A percentile compares a stretch with the other conserved stretches of the same genome.
phyloP scores from a whole-genome alignment of 2,797 vertebrate species.

The Vespertilio murinus region DNA sequence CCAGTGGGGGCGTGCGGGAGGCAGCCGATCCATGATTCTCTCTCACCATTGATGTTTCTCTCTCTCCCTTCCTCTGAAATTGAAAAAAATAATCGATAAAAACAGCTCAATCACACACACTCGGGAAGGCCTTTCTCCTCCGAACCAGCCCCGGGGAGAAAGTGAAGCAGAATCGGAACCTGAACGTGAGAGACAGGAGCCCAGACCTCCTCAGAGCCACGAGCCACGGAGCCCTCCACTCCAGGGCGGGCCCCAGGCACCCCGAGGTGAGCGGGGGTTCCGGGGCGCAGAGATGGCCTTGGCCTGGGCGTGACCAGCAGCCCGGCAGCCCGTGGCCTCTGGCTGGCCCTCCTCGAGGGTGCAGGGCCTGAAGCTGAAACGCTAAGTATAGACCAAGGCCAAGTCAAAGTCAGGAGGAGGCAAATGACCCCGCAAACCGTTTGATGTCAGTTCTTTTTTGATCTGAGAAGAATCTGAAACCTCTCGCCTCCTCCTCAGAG shows the following conservation, averaged over 20 bases:
- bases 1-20: not conserved
- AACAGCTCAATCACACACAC: too few species aligned
- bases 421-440: conserved; percentile 71
- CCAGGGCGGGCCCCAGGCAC: conserved; percentile 47
- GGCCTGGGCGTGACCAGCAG: conserved; percentile 73
- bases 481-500: conserved; percentile 64
- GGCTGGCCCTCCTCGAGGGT: conserved; percentile 80
- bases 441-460: conserved; percentile 59
- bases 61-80: not conserved
- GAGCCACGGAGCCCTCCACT: not conserved
- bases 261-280: conserved; percentile 81
- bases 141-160: not conserved
- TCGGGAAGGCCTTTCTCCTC: not conserved
- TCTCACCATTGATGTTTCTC: not conserved
- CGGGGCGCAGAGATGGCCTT: conserved; percentile 83
- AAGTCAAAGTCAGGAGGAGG: conserved; percentile 81
- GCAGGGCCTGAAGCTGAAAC: conserved; percentile 80
- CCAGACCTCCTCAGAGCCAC: too few species aligned
- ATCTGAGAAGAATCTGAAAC: conserved; percentile 70
- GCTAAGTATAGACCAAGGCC: conserved; percentile 86
- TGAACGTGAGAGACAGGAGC: too few species aligned
- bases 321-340: conserved; percentile 82
- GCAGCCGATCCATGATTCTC: not conserved
- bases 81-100: too few species aligned
- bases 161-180: not conserved